phyloP scores from a whole-genome alignment of 2,888 invertebrate genomes.

The Autographa gamma region DNA sequence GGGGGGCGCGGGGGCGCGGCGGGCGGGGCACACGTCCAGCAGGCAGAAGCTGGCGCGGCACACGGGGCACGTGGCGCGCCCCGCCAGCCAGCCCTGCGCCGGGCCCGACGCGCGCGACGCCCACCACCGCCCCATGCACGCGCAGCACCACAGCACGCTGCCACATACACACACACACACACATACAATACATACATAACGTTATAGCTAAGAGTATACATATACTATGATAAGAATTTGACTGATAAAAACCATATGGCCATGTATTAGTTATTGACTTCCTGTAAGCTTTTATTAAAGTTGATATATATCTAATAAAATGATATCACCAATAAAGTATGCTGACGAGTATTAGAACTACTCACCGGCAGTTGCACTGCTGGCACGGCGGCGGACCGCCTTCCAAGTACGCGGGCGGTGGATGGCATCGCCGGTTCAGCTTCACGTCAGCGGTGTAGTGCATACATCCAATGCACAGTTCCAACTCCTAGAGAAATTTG shows the following conservation, averaged over 20 bases:
- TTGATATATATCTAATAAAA: too few species aligned
- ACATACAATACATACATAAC: neutral
- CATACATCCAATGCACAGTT: conserved; percentile 97
- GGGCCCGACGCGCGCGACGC: conserved; percentile 93
- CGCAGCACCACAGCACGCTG: conserved; percentile 96
- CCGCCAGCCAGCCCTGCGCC: conserved; percentile 93
- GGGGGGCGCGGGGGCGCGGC: conserved; percentile 16
- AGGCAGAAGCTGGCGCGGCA: conserved; percentile 96
- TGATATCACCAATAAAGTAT: too few species aligned
- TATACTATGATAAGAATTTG: too few species aligned
- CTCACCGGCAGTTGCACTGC: conserved; percentile 80
- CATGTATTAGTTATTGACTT: too few species aligned
- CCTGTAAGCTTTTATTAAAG: too few species aligned
- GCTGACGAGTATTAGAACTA: too few species aligned
- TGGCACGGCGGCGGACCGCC: conserved; percentile 82
- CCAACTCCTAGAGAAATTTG: conserved; percentile 89
- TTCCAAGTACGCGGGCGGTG: conserved; percentile 74
- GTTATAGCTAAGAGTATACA: too few species aligned
- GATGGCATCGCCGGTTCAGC: conserved; percentile 91
- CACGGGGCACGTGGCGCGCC: conserved; percentile 96
- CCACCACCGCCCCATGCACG: conserved; percentile 96
- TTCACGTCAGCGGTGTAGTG: conserved; percentile 93
- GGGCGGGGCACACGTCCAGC: conserved; percentile 92
- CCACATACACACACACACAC: too few species aligned
- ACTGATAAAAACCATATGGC: neutral